These are phyloP conservation scores for Onychomys leucogaster DNA, from an alignment of 2,797 vertebrate species.

Conservation along the genomic window DNA sequence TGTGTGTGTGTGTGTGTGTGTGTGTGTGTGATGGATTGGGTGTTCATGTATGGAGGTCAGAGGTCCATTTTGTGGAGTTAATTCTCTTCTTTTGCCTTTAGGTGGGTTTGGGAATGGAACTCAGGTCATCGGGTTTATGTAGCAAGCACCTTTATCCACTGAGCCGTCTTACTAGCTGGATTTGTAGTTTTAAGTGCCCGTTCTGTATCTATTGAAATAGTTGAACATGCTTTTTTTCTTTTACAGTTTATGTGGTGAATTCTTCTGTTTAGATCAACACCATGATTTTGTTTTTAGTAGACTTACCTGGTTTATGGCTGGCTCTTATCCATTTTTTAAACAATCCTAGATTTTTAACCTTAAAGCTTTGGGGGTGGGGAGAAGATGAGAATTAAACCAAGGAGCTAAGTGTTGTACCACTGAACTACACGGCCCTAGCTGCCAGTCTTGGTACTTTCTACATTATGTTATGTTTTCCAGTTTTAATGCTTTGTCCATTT, in stretches of 20 bases:
- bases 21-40: background rate
- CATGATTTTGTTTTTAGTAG: background rate
- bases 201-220: background rate
- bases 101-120: background rate
- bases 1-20: background rate
- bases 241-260: background rate
- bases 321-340: background rate
- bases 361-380: background rate
- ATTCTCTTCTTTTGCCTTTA: background rate
- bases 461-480: conserved; percentile 27
- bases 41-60: background rate
- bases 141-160: background rate
- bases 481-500: background rate
- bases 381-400: background rate
- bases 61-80: background rate
- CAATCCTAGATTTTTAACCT: background rate
- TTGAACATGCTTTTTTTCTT: background rate
- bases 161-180: background rate
- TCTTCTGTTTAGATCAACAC: background rate
- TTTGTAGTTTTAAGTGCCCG: background rate
- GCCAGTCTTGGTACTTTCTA: background rate
- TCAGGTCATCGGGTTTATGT: background rate
- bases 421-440: background rate
- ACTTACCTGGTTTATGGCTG: background rate
- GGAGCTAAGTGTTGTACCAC: background rate